These are phyloP conservation scores for Oreochromis niloticus DNA, from an alignment of 2,113 vertebrate genomes.

Conservation along the genomic window DNA sequence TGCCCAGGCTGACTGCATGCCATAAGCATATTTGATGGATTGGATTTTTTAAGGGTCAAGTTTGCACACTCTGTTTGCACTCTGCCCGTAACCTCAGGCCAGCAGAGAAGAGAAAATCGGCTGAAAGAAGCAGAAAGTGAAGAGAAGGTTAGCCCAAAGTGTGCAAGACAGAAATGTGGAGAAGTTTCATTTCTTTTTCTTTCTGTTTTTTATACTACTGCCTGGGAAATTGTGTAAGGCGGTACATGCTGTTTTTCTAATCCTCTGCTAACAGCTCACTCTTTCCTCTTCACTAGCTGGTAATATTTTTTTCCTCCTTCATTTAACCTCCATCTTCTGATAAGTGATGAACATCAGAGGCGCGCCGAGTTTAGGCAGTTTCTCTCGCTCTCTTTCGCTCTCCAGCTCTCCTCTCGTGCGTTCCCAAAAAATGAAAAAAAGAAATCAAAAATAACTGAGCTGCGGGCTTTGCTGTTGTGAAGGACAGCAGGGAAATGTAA, in stretches of 20 bases:
- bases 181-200: not conserved
- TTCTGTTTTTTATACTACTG: not conserved
- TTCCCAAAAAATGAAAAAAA: not conserved
- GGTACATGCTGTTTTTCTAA: not conserved
- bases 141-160: not conserved
- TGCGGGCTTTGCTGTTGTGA: not conserved
- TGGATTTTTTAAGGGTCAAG: slow-evolving; percentile 10
- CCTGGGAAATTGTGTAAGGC: not conserved
- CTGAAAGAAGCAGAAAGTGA: not conserved
- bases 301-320: not conserved
- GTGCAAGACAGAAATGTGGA: not conserved
- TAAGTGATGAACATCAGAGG: not conserved
- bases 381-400: not conserved
- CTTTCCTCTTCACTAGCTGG: not conserved
- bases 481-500: not conserved
- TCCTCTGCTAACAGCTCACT: not conserved
- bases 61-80: slow-evolving; percentile 18
- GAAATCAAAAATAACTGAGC: not conserved
- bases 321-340: slow-evolving; percentile 3
- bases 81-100: slow-evolving; percentile 4
- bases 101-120: not conserved
- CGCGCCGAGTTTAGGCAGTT: not conserved
- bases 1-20: not conserved
- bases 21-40: slow-evolving; percentile 16
- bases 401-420: not conserved